Percentiles rank a stretch among this genome's conserved stretches.
phyloP scores from a whole-genome alignment of 1,140 invertebrate species.

The Oncopeltus fasciatus region DNA sequence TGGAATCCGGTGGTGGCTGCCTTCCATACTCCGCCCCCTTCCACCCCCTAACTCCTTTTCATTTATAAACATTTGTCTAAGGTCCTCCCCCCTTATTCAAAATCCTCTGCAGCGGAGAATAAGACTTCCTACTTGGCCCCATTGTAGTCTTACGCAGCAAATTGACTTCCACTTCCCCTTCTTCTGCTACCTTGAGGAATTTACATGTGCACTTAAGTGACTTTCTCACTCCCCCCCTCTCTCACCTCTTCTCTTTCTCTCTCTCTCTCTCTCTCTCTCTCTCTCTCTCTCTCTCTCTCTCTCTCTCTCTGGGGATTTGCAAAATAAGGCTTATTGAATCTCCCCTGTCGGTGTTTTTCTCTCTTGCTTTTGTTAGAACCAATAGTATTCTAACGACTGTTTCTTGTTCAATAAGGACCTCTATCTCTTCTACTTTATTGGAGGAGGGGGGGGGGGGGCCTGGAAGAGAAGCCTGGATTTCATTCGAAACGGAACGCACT shows the following conservation, averaged over 20 bases:
- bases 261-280: background rate
- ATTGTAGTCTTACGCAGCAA: background rate
- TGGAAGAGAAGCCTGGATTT: background rate
- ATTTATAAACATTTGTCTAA: slow-evolving; percentile 9
- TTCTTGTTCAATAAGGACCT: background rate
- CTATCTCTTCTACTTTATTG: background rate
- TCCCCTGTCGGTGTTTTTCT: too few species aligned
- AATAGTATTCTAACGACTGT: background rate
- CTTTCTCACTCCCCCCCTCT: background rate
- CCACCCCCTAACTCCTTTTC: background rate
- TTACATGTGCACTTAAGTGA: background rate
- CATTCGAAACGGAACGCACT: too few species aligned
- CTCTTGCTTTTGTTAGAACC: background rate
- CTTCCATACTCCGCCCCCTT: background rate
- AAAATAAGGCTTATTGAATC: background rate
- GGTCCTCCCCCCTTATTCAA: background rate
- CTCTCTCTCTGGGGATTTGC: background rate
- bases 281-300: background rate
- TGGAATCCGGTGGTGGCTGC: background rate
- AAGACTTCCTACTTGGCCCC: too few species aligned
- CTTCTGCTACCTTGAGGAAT: background rate
- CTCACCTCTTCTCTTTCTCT: background rate
- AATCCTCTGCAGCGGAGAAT: too few species aligned
- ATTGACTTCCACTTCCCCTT: background rate
- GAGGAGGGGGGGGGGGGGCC: background rate